Evolutionary conservation across 2,797 vertebrate genomes (phyloP).

Genomic region (Artibeus jamaicensis): DNA sequence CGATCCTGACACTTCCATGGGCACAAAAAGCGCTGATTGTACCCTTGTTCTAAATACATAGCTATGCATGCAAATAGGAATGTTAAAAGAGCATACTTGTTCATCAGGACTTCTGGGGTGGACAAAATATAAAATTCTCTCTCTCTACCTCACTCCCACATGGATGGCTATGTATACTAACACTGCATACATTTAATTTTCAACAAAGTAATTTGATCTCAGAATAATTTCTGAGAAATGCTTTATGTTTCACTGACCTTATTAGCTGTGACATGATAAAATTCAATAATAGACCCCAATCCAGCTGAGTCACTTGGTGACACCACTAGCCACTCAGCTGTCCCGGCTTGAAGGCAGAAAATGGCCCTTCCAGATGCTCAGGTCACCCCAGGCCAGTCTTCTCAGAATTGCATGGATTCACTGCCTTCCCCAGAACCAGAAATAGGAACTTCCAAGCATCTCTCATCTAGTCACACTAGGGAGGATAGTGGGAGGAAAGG

Average conservation of each 20-base stretch:
- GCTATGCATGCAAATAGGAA: not conserved
- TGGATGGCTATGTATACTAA: not conserved
- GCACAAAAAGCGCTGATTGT: not conserved
- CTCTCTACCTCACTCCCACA: not conserved
- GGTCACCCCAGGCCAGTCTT: not conserved
- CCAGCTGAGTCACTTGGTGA: conserved; percentile 39
- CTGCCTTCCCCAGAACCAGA: not conserved
- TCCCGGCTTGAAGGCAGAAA: not conserved
- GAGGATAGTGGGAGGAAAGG: not conserved
- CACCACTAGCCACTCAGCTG: not conserved
- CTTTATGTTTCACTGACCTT: conserved; percentile 1
- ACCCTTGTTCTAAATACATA: not conserved
- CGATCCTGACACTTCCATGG: not conserved
- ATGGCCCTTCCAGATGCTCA: conserved; percentile 15
- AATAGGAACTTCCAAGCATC: not conserved
- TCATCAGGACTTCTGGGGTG: not conserved
- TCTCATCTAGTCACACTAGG: conserved; percentile 48
- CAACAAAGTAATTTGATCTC: conserved; percentile 10
- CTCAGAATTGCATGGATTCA: not conserved
- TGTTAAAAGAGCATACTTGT: not conserved
- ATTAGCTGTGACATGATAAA: conserved; percentile 35
- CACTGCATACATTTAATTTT: not conserved
- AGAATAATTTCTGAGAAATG: conserved; percentile 11
- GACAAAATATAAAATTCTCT: not conserved
- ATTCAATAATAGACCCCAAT: not conserved